Evolutionary conservation across 2,888 invertebrate genomes (phyloP), one percentile per base, ranked within the genome.

Genomic region (Morinoia aosen): DNA sequence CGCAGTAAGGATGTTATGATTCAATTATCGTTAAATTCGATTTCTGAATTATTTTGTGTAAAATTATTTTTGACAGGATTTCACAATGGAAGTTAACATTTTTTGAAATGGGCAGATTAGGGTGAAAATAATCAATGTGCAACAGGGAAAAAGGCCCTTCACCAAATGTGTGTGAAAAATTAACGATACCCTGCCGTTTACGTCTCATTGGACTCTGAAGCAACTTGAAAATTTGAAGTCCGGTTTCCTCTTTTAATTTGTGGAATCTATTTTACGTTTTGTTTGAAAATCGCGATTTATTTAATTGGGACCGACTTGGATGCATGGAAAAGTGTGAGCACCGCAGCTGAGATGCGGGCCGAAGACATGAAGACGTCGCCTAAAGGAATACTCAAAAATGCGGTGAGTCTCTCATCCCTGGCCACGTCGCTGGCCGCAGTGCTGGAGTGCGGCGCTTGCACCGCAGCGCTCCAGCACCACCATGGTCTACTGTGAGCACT

Each of bases 331-430:
- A 16, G 0, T 25, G 33, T 76, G 76, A 76, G 8, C 76, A 3
- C 33, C 76, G 33, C 76, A 76, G 33, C 33, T 76, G 76, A 76
- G 76, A 76, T 76, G 76, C 76, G 7, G 2, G 25, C 76, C 19
- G 76, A 76, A 14, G 76, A 76, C 0, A 33, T 33, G 1, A 90
- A 12, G 90, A 90, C 48, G 40, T 90, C 90, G 1, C 90, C 90
- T 12, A 90, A 48, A 90, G 90, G 90, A 90, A 90, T 90, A 0
- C 90, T 90, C 40, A 90, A 90, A 48, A 90, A 90, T 90, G 39
- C 2, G 90, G 90, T 90, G 10, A 90, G 90, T 88, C 8, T 61
- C 61, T 61, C 61, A n/a, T 16, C 58, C 16, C 16, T 12, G 58
- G 58, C 58, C 58, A 16, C 58, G 0, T 8, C 19, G 12, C 19